phyloP scores from a whole-genome alignment of 1,140 invertebrate genomes.

The Brachionus manjavacas region DNA sequence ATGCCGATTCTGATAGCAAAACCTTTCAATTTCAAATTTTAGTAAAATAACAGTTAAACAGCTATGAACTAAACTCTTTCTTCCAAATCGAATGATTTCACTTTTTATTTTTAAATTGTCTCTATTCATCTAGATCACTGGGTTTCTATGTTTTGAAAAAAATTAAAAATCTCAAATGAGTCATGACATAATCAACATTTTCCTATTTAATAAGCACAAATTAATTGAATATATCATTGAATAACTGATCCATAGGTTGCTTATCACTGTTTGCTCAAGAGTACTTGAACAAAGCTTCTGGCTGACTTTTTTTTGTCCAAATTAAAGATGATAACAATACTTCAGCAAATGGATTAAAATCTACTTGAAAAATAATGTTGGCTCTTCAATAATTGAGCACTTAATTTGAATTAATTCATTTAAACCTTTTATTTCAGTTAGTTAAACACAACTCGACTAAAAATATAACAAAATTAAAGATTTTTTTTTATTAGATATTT shows the following conservation, averaged over 20 bases:
- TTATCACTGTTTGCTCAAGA: background rate
- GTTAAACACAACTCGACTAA: too few relatives aligned
- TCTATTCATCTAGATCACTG: background rate
- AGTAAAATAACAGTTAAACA: background rate
- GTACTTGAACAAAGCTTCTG: background rate
- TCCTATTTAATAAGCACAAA: too few relatives aligned
- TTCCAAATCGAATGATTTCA: background rate
- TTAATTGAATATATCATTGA: background rate
- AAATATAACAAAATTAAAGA: too few relatives aligned
- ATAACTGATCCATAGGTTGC: background rate
- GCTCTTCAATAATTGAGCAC: background rate
- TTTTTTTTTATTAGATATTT: too few relatives aligned
- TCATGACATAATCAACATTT: background rate
- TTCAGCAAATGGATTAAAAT: background rate
- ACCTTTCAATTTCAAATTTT: background rate
- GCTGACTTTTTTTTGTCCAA: background rate
- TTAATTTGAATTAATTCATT: background rate
- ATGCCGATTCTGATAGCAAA: background rate
- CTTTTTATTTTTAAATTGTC: background rate
- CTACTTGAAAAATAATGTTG: background rate
- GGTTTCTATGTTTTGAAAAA: background rate
- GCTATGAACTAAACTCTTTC: background rate
- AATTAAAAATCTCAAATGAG: background rate
- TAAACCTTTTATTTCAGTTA: too few relatives aligned
- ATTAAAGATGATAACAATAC: background rate